Base-by-base conservation (phyloP, 2,797 vertebrate species). In the Streptopelia turtur region DNA sequence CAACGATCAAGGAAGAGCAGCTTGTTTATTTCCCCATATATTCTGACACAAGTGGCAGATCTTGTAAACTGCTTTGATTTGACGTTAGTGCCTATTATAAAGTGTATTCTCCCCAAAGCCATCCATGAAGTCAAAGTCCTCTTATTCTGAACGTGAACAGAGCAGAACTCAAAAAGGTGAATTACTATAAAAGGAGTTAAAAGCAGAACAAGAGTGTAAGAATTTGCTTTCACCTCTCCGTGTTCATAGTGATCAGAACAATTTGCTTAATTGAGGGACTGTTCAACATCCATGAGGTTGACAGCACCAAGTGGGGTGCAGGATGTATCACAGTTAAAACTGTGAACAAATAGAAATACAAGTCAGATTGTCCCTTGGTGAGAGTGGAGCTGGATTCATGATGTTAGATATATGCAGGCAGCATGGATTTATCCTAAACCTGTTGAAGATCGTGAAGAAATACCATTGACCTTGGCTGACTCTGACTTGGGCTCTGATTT, bases 1-100 rank as follows among this genome's bases (percentile, higher is more conserved):
- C 72, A 93, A 87, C 89, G 87, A 97, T 97, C 94, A 97, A 93
- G 90, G 86, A 96, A 95, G 88, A 64, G 68, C 92, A 92, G 83
- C 92, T 69, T 91, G 79, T 94, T 97, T 97, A 81, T 95, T 96
- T 94, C 94, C 85, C 92, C 72, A 61, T 76, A 79, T 97, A 87
- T 93, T 86, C 95, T 94, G 87, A 76, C 91, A 94, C 83, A 93
- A 95, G 88, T 91, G 82, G 76, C 91, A 80, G 92, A 55, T 70
- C 81, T 83, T 72, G 35, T 60, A 93, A 94, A 84, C 89, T 81
- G 93, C 93, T 96, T 95, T 94, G 95, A 90, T 96, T 95, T 92
- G 84, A 93, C 93, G 64, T 85, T 90, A 93, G 89, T 95, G 79
- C 95, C 84, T 96, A 47, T 96, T 96, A 88, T 84, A 87, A 89